phyloP scores from a whole-genome alignment of 2,113 vertebrate genomes.

The Siniperca knerii region DNA sequence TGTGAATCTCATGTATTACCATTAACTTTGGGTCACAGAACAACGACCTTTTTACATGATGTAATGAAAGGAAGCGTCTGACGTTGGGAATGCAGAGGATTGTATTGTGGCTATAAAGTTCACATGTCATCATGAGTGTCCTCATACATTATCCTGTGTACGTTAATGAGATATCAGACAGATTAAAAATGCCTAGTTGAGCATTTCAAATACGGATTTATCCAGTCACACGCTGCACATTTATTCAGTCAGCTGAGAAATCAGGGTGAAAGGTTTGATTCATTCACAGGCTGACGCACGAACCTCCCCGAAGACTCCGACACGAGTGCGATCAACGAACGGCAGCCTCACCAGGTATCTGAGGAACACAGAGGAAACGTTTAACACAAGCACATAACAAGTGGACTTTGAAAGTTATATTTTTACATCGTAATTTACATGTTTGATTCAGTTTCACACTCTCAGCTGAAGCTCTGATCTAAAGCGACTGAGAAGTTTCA shows the following conservation, averaged over 20 bases:
- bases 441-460: background rate
- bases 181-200: background rate
- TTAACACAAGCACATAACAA: background rate
- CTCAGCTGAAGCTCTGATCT: background rate
- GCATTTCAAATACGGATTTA: background rate
- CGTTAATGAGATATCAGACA: background rate
- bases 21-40: too few relatives aligned
- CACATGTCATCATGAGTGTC: background rate
- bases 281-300: background rate
- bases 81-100: too few relatives aligned
- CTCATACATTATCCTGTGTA: background rate
- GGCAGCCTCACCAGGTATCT: slow-evolving; percentile 74
- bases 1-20: too few relatives aligned
- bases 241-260: background rate
- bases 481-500: background rate
- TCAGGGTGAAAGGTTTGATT: background rate
- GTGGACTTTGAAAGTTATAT: background rate
- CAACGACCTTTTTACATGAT: too few relatives aligned
- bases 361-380: slow-evolving; percentile 6
- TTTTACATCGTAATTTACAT: background rate
- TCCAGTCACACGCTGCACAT: background rate
- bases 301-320: slow-evolving; percentile 80
- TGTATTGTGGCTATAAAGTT: too few relatives aligned
- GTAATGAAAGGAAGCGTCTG: too few relatives aligned
- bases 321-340: slow-evolving; percentile 71